Conservation (phyloP, 2,888 invertebrate species). For the Nymphalis polychloros region DNA sequence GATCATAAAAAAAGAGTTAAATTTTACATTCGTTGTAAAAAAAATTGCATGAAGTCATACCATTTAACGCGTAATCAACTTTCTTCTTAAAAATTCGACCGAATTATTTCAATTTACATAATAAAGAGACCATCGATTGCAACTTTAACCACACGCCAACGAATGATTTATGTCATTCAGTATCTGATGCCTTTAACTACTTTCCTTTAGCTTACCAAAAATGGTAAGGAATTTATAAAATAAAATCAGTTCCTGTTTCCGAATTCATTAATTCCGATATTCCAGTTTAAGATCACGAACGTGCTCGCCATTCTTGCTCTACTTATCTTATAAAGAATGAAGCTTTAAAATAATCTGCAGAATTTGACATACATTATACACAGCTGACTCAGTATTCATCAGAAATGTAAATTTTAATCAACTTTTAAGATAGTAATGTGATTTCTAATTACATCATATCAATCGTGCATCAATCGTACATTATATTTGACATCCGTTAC, state of each 20-base stretch:
- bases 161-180: neutral
- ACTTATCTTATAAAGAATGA: neutral
- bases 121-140: neutral
- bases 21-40: too few species aligned
- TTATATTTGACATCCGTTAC: constrained; percentile 26
- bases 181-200: neutral
- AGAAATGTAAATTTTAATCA: neutral
- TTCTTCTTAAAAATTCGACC: neutral
- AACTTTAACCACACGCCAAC: too few species aligned
- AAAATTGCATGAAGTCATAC: too few species aligned
- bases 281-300: neutral
- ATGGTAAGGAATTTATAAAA: neutral
- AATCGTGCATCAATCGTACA: neutral
- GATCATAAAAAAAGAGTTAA: too few species aligned
- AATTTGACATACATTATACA: neutral
- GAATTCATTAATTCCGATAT: neutral
- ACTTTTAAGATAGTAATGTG: neutral
- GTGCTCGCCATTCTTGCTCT: neutral
- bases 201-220: neutral
- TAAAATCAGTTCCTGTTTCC: neutral
- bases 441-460: constrained; percentile 3
- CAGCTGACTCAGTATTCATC: neutral
- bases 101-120: neutral
- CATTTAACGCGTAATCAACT: neutral
- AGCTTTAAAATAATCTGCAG: neutral